These are phyloP conservation scores for Promerops cafer DNA, from an alignment of 2,113 vertebrate genomes.

Conservation along the genomic window DNA sequence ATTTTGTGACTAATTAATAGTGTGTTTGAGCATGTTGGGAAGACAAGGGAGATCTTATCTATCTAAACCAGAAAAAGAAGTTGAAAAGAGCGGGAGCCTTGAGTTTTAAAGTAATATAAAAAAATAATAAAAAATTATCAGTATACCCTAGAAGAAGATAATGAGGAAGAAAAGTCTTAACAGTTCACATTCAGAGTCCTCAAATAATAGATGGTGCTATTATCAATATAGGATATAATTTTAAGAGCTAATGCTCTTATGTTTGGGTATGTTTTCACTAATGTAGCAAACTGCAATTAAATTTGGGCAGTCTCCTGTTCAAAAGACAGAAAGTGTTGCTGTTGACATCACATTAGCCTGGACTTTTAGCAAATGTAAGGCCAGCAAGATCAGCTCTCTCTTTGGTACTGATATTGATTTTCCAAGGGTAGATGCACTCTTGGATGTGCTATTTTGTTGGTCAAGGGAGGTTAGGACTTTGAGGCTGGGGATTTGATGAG, in stretches of 20 bases:
- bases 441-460: not conserved
- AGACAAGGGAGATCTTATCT: not conserved
- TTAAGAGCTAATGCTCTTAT: not conserved
- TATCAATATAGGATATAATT: not conserved
- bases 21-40: not conserved
- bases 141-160: not conserved
- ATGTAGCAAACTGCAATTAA: not conserved
- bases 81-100: not conserved
- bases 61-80: not conserved
- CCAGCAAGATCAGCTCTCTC: not conserved
- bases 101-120: not conserved
- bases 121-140: not conserved
- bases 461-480: not conserved
- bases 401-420: not conserved
- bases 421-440: not conserved
- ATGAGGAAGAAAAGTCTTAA: not conserved
- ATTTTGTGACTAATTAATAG: not conserved
- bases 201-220: conserved; percentile 14
- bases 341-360: not conserved
- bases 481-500: not conserved
- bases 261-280: not conserved
- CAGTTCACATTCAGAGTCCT: not conserved
- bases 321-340: not conserved
- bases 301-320: not conserved
- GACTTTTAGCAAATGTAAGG: not conserved